A percentile compares a stretch with the other conserved stretches of the same genome.
phyloP scores from a whole-genome alignment of 2,797 vertebrate species.

The Tokudaia muenninki region DNA sequence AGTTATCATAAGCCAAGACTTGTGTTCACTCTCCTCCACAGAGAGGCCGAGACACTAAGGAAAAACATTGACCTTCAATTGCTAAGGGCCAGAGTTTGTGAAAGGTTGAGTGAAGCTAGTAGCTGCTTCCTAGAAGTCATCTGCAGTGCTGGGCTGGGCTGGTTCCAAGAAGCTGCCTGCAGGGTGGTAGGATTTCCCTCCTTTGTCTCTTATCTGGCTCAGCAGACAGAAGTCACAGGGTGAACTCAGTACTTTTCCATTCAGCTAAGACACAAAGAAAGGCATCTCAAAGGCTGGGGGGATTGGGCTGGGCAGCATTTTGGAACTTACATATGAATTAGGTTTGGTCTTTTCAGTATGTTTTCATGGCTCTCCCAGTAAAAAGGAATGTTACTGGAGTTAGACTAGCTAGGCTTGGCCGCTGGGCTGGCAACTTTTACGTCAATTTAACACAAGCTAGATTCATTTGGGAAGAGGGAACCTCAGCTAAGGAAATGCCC shows the following conservation, averaged over 20 bases:
- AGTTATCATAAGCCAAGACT: background rate
- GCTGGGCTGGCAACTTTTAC: background rate
- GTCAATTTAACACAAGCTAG: background rate
- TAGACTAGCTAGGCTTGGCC: background rate
- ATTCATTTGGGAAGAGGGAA: background rate
- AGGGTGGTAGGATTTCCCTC: background rate
- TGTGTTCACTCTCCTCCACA: background rate
- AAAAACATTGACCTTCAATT: background rate
- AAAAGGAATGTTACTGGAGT: background rate
- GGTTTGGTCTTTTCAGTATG: background rate
- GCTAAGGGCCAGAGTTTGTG: background rate
- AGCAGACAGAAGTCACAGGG: background rate
- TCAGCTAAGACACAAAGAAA: background rate
- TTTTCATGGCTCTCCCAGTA: background rate
- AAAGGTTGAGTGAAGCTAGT: background rate
- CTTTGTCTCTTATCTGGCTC: background rate
- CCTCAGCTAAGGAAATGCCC: background rate
- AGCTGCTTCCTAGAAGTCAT: background rate
- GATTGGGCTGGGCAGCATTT: background rate
- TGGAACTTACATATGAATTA: background rate
- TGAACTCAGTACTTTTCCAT: slow-evolving; percentile 2
- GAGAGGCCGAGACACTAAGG: background rate
- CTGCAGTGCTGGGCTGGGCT: background rate
- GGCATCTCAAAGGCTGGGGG: background rate
- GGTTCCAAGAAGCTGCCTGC: background rate